phyloP scores from a whole-genome alignment of 2,888 invertebrate species.

The Lymantria monacha region DNA sequence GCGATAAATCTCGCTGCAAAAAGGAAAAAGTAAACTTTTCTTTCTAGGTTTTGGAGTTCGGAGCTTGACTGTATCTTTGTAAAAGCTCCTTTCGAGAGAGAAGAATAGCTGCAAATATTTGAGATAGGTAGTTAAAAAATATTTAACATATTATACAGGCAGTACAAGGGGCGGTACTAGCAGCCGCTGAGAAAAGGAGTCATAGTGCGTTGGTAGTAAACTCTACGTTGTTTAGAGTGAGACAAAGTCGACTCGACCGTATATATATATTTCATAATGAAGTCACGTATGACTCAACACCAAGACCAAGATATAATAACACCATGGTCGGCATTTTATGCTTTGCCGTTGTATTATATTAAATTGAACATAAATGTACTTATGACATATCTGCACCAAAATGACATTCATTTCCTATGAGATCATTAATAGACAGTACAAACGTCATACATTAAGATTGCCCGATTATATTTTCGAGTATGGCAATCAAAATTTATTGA shows the following conservation, averaged over 20 bases:
- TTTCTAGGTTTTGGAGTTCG: conserved; percentile 12
- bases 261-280: conserved; percentile 17
- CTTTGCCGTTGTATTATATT: neutral
- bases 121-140: conserved; percentile 5
- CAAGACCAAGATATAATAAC: conserved; percentile 6
- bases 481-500: neutral
- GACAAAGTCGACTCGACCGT: conserved; percentile 10
- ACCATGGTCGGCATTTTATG: neutral
- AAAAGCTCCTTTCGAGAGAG: neutral
- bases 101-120: neutral
- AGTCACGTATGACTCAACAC: conserved; percentile 29
- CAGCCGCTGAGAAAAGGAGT: conserved; percentile 17
- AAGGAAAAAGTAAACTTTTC: conserved; percentile 4
- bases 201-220: conserved; percentile 18
- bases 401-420: neutral
- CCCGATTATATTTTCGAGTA: neutral
- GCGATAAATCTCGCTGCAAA: conserved; percentile 21
- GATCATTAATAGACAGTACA: neutral
- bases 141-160: conserved; percentile 8
- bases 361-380: neutral
- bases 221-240: conserved; percentile 6
- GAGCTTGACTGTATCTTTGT: neutral
- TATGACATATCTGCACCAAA: no score
- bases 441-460: neutral
- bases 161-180: conserved; percentile 8